phyloP scores from a whole-genome alignment of 2,888 invertebrate species.

The Pseudanteris insignis region DNA sequence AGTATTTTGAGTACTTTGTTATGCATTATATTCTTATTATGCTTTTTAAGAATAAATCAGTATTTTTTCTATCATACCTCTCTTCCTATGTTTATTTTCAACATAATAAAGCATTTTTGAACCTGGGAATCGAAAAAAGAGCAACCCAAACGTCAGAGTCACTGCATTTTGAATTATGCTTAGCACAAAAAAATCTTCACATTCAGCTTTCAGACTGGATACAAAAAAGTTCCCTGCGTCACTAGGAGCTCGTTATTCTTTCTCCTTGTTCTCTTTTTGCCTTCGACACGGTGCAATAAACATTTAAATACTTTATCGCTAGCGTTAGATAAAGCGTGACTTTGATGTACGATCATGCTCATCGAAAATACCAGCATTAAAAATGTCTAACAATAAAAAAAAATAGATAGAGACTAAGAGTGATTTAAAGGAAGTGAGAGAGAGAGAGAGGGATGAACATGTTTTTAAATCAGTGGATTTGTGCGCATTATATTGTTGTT shows the following conservation, averaged over 20 bases:
- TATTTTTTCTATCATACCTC: no score
- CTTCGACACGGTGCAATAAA: conserved; percentile 6
- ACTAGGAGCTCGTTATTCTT: background rate
- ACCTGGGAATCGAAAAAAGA: background rate
- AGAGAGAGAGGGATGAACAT: background rate
- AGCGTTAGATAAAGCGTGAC: conserved; percentile 12
- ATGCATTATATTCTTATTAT: no score
- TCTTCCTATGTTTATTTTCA: no score
- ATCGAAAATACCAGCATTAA: background rate
- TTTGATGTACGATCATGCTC: conserved; percentile 11
- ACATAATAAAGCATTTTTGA: background rate
- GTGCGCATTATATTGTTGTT: background rate
- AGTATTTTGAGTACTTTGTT: no score
- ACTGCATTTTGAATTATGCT: background rate
- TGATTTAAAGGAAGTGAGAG: background rate
- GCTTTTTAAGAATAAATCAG: no score
- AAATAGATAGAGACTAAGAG: background rate
- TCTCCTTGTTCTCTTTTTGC: background rate
- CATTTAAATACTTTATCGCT: conserved; percentile 11
- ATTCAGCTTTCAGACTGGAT: background rate
- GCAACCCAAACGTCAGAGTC: background rate
- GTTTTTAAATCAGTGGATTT: no score
- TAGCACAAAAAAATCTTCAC: background rate
- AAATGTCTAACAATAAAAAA: background rate
- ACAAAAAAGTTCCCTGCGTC: background rate